Evolutionary conservation across 2,888 invertebrate species (phyloP), one percentile per base, ranked within the genome.

Genomic region (Calliopum simillimum): DNA sequence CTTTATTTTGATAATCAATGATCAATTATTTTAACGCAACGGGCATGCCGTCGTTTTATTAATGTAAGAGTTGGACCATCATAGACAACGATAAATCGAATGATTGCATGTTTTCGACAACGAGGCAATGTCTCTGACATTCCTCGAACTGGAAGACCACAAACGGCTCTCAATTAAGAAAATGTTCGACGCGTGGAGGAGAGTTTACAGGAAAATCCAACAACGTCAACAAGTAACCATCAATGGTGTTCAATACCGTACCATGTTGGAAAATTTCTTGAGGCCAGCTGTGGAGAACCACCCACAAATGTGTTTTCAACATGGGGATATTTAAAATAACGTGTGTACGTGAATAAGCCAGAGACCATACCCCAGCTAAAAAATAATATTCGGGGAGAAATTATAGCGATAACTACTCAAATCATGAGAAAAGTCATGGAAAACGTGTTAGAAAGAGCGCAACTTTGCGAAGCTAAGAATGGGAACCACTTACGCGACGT

Each of bases 181-280:
- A 49, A 47, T 63, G 49, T 63, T 47, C 3, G 58, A 67, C 1
- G 46, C 51, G 59, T 68, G 59, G 41, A 41, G 68, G 19, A 25
- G 59, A 68, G 51, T 51, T 53, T 68, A 49, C 63, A 71, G 58
- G 68, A 73, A 23, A 51, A 59, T 62, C 64, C 53, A 68, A 58
- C 59, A 71, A 74, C 69, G 69, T 74, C 73, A 70, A 73, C 72
- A 63, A 70, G 73, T 47, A 76, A 68, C 68, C 72, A 74, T 68
- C 71, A 69, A 61, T 11, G 55, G 51, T 21, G 46, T 65, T 63
- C 63, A n/a, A 16, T 67, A 25, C 47, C 58, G 58, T 13, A 49
- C 23, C 46, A 59, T 67, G 46, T 46, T 46, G 21, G 49, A 14
- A 65, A 33, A 12, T 51, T 65, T 33, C 5, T 43, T 33, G n/a